phyloP scores from a whole-genome alignment of 2,113 vertebrate genomes.

The Lipotes vexillifer region DNA sequence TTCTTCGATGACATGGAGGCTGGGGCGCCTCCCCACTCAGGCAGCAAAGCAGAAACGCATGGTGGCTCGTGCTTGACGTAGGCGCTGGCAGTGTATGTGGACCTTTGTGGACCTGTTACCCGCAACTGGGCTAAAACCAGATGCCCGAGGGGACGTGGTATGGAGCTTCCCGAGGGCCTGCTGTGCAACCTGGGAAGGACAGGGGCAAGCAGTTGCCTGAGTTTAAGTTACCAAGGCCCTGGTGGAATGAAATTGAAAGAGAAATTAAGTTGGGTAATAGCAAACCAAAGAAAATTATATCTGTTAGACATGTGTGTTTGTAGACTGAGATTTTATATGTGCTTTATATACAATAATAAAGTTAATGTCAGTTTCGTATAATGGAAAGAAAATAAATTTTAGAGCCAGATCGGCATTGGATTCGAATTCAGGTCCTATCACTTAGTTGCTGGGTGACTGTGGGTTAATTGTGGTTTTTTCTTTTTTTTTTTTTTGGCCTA shows the following conservation, averaged over 20 bases:
- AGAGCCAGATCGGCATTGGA: neutral
- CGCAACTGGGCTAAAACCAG: neutral
- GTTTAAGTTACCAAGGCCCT: neutral
- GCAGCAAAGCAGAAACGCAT: neutral
- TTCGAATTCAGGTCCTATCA: neutral
- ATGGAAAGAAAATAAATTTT: neutral
- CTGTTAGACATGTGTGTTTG: neutral
- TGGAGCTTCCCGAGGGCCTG: neutral
- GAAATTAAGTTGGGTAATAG: neutral
- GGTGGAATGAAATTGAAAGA: neutral
- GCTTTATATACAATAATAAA: neutral
- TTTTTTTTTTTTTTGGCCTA: no score
- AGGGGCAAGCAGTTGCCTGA: neutral
- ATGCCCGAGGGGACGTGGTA: fast-evolving
- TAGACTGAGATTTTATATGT: neutral
- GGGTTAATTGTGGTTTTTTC: neutral
- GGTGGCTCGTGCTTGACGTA: fast-evolving
- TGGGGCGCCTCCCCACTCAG: neutral
- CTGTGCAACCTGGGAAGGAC: neutral
- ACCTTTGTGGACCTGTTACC: neutral
- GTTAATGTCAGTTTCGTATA: neutral
- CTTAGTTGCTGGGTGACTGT: neutral
- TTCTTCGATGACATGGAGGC: neutral
- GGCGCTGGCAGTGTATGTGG: fast-evolving
- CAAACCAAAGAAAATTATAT: neutral